These are phyloP conservation scores for Otolemur garnettii DNA, from an alignment of 2,113 vertebrate genomes.

Conservation along the genomic window DNA sequence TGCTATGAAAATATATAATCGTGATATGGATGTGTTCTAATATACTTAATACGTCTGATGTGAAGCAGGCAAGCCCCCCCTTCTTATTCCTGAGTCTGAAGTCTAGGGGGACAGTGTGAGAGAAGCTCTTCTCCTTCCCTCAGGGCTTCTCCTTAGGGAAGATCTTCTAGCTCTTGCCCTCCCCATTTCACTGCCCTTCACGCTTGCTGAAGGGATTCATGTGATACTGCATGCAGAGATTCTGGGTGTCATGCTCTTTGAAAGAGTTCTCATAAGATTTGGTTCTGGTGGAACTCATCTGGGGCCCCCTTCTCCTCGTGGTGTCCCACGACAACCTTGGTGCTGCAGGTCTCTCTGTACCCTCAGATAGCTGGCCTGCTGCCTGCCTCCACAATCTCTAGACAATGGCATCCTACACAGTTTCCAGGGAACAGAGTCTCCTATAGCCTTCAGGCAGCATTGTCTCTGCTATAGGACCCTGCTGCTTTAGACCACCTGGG, in stretches of 20 bases:
- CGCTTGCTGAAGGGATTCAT: constrained; percentile 90
- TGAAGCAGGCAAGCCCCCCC: not conserved
- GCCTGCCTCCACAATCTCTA: too few species aligned
- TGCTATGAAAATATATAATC: not conserved
- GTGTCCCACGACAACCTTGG: not conserved
- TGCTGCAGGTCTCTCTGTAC: too few species aligned
- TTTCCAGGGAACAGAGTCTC: too few species aligned
- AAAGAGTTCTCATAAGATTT: constrained; percentile 89
- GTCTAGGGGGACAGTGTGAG: not conserved
- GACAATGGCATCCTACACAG: too few species aligned
- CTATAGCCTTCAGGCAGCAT: too few species aligned
- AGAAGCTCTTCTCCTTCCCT: not conserved
- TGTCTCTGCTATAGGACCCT: too few species aligned
- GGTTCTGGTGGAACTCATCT: constrained; percentile 88
- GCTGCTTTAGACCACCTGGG: too few species aligned
- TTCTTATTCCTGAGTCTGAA: not conserved
- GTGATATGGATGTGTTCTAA: not conserved
- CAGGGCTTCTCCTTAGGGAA: not conserved
- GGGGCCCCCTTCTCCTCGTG: constrained; percentile 34
- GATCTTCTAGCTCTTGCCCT: not conserved
- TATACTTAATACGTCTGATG: not conserved
- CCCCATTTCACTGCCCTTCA: constrained; percentile 80
- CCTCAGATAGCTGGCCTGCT: too few species aligned
- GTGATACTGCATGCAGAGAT: constrained; percentile 89
- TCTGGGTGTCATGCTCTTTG: constrained; percentile 89